Evolutionary conservation across 2,113 vertebrate species (phyloP), one percentile per base, ranked within the genome.

Genomic region (Xenopus tropicalis): DNA sequence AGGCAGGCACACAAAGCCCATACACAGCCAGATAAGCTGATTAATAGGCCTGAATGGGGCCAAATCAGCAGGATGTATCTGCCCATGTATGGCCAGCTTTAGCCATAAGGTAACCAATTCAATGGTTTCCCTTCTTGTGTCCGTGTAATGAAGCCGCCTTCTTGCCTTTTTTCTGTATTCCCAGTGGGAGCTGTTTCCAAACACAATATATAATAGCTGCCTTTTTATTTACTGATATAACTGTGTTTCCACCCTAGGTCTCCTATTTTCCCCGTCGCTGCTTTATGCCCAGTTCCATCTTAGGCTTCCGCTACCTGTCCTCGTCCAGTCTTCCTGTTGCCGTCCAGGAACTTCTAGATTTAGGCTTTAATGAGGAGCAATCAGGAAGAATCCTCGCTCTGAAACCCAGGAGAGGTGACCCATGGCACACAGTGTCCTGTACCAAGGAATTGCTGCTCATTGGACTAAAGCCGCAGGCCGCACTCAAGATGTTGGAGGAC

Each of bases 401-500:
- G 57, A 76, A 37, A 69, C 52, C 66, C 46, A 46, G 43, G 4
- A 14, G n/a, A 48, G 44, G 64, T 21, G 44, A 66, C 25, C 83
- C 79, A 61, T 78, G 82, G 1, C 68, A 78, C 11, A 17, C 72
- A 29, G 68, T 87, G 58, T 78, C 83, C 2, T 66, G 84, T 11
- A 78, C 91, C 59, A 83, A 85, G 12, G 79, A 83, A 7, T 79
- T 95, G 1, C 69, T 93, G 0, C 71, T 86, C 9, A 24, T 95
- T 72, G 93, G 93, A 1, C 64, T 96, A 64, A 90, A 86, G 22
- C 81, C 88, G 0, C 80, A 84, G 23, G 89, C 82, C 25, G 82
- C 89, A 19, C 62, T 80, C 23, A 85, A 83, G 8, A 52, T 84
- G 8, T 20, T 95, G 78, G 81, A 86, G 69, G 92, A 86, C 64